Evolutionary conservation across 2,797 vertebrate species (phyloP), one percentile per base, ranked within the genome.

Genomic region (Chaetophractus vellerosus): DNA sequence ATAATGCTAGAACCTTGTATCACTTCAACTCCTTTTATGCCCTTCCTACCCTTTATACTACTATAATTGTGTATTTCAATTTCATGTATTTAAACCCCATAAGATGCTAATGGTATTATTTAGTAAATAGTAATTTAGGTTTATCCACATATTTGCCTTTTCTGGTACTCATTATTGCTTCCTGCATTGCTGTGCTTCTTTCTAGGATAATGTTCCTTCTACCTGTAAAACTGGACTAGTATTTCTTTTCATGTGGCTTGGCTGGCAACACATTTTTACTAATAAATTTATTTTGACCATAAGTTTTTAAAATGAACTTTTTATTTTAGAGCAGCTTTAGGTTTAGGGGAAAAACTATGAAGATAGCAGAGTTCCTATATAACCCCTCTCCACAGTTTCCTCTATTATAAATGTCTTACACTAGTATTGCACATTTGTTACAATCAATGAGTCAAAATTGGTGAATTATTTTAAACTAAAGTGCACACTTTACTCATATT

Each of bases 261-360:
- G 2, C n/a, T 81, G 61, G n/a, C 45, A 92, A 63, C 8, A 83
- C 31, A 84, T 76, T 64, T 64, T 79, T 90, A 80, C 11, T 63
- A 28, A 24, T 64, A 93, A 61, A 64, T 4, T 52, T 23, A 74
- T 68, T 31, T 87, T 72, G 12, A 72, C 8, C 19, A 88, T 55
- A 81, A 85, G 28, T 71, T 91, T 85, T 78, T 41, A 14, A 78
- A 90, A 80, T 71, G 50, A 52, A 72, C 57, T 59, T 69, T 23
- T 26, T 45, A 64, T 59, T 76, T 85, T 72, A 52, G 68, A 94
- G 72, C 4, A 66, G 28, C 41, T 91, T 95, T 63, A 63, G 16
- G 87, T 63, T 68, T 50, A 55, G 1, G 76, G 23, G 19, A 80
- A 91, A 81, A 80, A 75, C 21, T 74, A 1, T 10, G 66, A 87